These are phyloP conservation scores for Motacilla alba DNA, from an alignment of 2,113 vertebrate species.

Conservation along the genomic window DNA sequence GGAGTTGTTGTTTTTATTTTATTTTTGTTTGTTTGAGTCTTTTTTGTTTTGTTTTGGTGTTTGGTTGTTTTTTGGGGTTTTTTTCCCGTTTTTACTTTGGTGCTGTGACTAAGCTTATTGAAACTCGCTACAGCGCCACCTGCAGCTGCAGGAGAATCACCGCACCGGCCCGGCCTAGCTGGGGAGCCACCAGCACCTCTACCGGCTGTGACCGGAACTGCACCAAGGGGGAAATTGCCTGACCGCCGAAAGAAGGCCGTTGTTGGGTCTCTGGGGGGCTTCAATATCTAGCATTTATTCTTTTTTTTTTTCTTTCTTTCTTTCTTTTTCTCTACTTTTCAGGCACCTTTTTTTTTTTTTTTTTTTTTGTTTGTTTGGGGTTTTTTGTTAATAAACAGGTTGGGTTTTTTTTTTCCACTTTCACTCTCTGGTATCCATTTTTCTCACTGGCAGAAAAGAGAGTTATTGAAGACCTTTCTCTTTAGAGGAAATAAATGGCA, in stretches of 20 bases:
- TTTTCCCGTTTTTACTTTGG: no score
- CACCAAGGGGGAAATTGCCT: fast-evolving
- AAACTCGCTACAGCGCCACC: not conserved
- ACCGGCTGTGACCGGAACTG: not conserved
- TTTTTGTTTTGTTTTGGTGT: not conserved
- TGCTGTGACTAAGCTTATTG: not conserved
- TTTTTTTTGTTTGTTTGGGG: no score
- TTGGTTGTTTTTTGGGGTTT: not conserved
- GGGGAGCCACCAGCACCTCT: not conserved
- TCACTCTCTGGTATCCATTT: not conserved
- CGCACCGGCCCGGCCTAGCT: fast-evolving
- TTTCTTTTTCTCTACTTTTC: not conserved
- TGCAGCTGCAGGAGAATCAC: not conserved
- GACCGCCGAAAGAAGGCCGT: not conserved
- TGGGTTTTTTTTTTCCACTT: not conserved
- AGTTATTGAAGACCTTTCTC: not conserved
- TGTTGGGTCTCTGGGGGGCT: not conserved
- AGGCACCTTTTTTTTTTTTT: no score
- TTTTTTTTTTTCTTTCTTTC: no score
- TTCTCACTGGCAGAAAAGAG: not conserved
- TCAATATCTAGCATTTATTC: not conserved
- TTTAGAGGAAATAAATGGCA: not conserved
- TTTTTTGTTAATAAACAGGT: not conserved
- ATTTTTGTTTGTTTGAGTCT: no score
- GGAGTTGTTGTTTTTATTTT: no score